phyloP scores from a whole-genome alignment of 2,888 invertebrate genomes.

The Oscheius sp. region DNA sequence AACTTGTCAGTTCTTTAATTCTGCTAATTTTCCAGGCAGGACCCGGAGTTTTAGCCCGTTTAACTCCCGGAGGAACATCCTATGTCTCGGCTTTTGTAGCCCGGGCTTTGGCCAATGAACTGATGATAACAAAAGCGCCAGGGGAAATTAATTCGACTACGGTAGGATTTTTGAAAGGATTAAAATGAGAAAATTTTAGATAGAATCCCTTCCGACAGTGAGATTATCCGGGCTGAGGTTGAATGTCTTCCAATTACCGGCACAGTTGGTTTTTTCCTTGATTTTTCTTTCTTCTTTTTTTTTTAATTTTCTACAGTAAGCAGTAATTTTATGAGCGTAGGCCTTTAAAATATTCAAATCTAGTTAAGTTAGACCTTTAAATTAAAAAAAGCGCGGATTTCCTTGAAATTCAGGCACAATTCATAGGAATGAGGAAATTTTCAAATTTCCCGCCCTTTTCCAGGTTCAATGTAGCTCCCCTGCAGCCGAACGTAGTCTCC shows the following conservation, averaged over 20 bases:
- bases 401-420: too few species aligned
- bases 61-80: conserved; percentile 61
- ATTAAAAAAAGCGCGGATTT: too few species aligned
- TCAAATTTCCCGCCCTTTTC: not conserved
- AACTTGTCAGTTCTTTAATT: too few species aligned
- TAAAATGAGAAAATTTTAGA: conserved; percentile 14
- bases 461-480: conserved; percentile 29
- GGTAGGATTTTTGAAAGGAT: too few species aligned
- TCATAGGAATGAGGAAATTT: too few species aligned
- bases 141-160: conserved; percentile 17
- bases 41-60: conserved; percentile 62
- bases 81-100: conserved; percentile 65
- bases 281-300: too few species aligned
- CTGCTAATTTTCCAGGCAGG: conserved; percentile 50
- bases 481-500: conserved; percentile 11
- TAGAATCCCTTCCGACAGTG: conserved; percentile 26
- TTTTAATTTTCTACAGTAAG: too few species aligned
- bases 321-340: too few species aligned
- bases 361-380: too few species aligned
- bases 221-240: conserved; percentile 18
- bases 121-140: conserved; percentile 2
- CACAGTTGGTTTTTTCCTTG: not conserved
- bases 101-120: conserved; percentile 57
- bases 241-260: conserved; percentile 26
- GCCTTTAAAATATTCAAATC: too few species aligned